phyloP scores from a whole-genome alignment of 2,797 vertebrate species.

The Hoplostethus mediterraneus region DNA sequence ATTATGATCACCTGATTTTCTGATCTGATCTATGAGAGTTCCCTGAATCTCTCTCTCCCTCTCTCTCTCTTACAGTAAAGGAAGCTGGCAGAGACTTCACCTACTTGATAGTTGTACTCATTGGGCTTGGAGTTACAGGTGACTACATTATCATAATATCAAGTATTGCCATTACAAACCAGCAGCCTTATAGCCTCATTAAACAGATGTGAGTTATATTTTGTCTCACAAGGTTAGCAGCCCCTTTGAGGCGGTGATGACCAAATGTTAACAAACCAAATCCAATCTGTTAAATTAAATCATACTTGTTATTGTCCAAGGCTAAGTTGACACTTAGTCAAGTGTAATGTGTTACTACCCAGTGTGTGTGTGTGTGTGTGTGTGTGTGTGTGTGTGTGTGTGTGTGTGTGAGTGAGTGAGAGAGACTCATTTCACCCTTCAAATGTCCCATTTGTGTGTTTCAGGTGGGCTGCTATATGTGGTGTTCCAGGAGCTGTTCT shows the following conservation, averaged over 20 bases:
- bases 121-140: constrained; percentile 95
- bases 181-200: background rate
- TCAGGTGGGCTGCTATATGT: constrained; percentile 95
- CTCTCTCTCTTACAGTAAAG: constrained; percentile 85
- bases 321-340: too few relatives aligned
- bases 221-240: too few relatives aligned
- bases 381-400: background rate
- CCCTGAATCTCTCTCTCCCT: constrained; percentile 15
- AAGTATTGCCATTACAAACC: background rate
- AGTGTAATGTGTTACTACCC: too few relatives aligned
- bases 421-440: too few relatives aligned
- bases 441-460: constrained; percentile 17
- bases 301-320: too few relatives aligned
- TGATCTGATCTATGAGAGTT: too few relatives aligned
- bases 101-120: constrained; percentile 91
- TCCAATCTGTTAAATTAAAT: too few relatives aligned
- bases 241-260: background rate
- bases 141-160: constrained; percentile 28
- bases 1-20: too few relatives aligned
- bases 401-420: too few relatives aligned
- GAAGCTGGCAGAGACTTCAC: constrained; percentile 93
- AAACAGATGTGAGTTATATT: too few relatives aligned
- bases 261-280: too few relatives aligned
- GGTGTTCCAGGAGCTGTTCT: constrained; percentile 95
- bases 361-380: background rate